Base-by-base conservation (phyloP, 1,140 invertebrate genomes). In the Polypedilum vanderplanki region DNA sequence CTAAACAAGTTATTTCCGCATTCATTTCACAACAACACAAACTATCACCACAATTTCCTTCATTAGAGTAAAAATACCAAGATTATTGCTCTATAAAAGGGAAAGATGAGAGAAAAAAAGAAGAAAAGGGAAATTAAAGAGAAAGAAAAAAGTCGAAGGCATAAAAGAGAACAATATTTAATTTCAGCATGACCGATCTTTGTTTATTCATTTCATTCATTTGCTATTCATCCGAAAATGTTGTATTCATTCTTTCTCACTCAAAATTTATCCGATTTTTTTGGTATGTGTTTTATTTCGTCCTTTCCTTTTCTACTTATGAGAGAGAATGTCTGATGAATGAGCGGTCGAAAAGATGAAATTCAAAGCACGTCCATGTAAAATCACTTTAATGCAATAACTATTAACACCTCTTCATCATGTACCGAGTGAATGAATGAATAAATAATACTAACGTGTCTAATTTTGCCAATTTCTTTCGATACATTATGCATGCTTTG, bases 301-400 rank as follows among this genome's bases (percentile, higher is more conserved):
- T 57, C 46, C 46, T n/a, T 57, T 57, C 46, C 46, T 46, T 9
- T 57, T 57, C 46, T 57, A 12, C 46, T 57, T 33, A 3, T 57
- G 8, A n/a, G 15, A 12, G 8, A n/a, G 15, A 12, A 12, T 57
- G 12, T 57, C 46, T 57, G 41, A 9, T 57, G 12, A n/a, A 57
- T 9, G n/a, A n/a, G n/a, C n/a, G 46, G 46, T n/a, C 46, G 24
- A 33, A 57, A 10, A 4, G 46, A 57, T 12, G 46, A 57, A 57
- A 57, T 57, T 70, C 65, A 18, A 70, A 18, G 9, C 65, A 70
- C 65, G 65, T 70, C 5, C 65, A 22, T 70, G 65, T 70, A 70
- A 70, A 70, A 70, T 70, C 65, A 70, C 65, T 70, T 70, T 70
- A 70, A 70, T 70, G 65, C 65, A 70, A 70, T 70, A 70, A 70